Evolutionary conservation across 2,113 vertebrate genomes (phyloP), one percentile per base, ranked within the genome.

Genomic region (Xyrauchen texanus): DNA sequence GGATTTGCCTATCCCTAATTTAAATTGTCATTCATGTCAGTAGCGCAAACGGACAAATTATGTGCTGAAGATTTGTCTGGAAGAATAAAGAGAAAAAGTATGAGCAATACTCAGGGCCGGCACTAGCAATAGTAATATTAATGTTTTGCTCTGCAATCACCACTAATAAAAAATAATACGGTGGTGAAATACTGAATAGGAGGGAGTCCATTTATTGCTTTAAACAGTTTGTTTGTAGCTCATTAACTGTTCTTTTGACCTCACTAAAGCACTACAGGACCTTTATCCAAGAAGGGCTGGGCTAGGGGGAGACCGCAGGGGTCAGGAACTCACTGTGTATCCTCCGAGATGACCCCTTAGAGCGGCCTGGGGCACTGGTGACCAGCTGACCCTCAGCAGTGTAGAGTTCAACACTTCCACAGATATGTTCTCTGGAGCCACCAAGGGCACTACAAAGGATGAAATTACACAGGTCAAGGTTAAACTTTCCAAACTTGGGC

Each of bases 281-380:
- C 7, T 44, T 77, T 3, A 34, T 34, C 21, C 21, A 34, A 34
- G 21, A 34, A 34, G 21, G 21, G 21, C 21, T 34, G 49, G 44
- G 47, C 52, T 44, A 16, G 16, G 34, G 60, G 12, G 34, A 68
- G 12, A 51, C 58, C 52, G 42, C 4, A 75, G 12, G 60, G 68
- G 76, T 52, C 2, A 21, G 16, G 16, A 68, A 90, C 89, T 90
- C 86, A 99, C 98, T 90, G 92, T 92, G 85, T 99, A 97, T 71
- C 98, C 98, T 81, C 86, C 91, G 5, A 98, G 93, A 81, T 94
- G 96, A 21, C 98, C 98, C 62, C 93, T 93, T 53, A 98, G 91
- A 82, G 93, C 91, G 83, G 93, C 93, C 83, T 93, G 91, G 4
- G 94, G 92, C 79, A 96, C 91, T 4, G 89, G 88, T 4, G 91